Percentiles rank a stretch among this genome's conserved stretches.
These are phyloP conservation scores for Elysia chlorotica DNA, from an alignment of 1,140 invertebrate genomes.

Conservation along the genomic window DNA sequence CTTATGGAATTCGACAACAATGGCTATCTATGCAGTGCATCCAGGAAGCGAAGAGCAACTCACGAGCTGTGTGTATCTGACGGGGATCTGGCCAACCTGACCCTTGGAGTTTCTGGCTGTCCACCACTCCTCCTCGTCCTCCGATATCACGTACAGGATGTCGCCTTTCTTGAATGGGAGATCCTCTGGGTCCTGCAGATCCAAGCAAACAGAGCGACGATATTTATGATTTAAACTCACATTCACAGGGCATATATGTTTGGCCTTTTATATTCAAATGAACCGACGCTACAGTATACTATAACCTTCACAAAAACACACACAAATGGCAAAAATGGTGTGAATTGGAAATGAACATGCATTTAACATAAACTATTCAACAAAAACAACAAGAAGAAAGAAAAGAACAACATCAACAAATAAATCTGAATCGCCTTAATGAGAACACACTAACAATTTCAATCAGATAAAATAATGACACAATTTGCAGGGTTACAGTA, in stretches of 20 bases:
- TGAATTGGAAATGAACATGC: not conserved
- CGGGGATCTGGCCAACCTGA: constrained; percentile 89
- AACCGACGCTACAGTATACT: not conserved
- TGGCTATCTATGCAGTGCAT: no score
- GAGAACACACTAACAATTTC: no score
- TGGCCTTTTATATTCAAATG: not conserved
- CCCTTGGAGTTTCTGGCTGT: constrained; percentile 88
- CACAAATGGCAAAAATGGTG: not conserved
- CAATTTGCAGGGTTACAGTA: no score
- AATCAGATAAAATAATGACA: no score
- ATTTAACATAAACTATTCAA: not conserved
- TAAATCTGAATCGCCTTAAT: no score
- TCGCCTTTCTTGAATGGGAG: constrained; percentile 94
- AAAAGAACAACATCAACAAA: no score
- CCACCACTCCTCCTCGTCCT: constrained; percentile 98
- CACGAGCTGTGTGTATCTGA: constrained; percentile 80
- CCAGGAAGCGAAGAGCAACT: no score
- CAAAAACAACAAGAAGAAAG: no score
- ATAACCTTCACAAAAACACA: not conserved
- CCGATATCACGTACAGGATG: constrained; percentile 86
- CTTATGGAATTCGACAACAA: no score
- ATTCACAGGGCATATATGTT: not conserved
- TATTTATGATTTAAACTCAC: no score
- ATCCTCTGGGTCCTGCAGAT: constrained; percentile 85
- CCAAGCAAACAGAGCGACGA: not conserved